A percentile compares a stretch with the other conserved stretches of the same genome.
These are phyloP conservation scores for Drosophila yakuba DNA, from an alignment of 1,140 invertebrate genomes.

Conservation along the genomic window DNA sequence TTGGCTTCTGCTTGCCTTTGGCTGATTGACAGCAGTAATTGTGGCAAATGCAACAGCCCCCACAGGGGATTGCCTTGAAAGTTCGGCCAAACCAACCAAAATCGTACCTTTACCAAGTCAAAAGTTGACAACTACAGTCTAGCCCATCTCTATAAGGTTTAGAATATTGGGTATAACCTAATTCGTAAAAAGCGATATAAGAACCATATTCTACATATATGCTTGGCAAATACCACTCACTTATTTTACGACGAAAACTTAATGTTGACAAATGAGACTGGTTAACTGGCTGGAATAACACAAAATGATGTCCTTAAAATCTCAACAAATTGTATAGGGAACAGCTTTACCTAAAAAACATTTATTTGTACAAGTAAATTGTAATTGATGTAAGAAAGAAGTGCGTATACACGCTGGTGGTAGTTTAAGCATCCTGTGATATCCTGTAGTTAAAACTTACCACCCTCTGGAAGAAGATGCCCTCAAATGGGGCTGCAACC, in stretches of 20 bases:
- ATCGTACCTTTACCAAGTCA: background rate
- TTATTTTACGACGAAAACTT: too few relatives aligned
- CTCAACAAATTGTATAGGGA: too few relatives aligned
- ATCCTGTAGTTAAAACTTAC: conserved; percentile 6
- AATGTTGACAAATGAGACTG: too few relatives aligned
- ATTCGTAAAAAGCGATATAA: too few relatives aligned
- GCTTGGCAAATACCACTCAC: too few relatives aligned
- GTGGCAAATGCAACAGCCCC: conserved; percentile 12
- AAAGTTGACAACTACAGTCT: too few relatives aligned
- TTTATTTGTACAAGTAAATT: background rate
- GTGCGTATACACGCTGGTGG: conserved; percentile 1
- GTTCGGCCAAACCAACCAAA: background rate
- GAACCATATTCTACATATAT: too few relatives aligned
- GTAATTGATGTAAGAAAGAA: background rate
- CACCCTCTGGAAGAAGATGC: conserved; percentile 5
- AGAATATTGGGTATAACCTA: too few relatives aligned
- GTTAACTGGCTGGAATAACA: too few relatives aligned
- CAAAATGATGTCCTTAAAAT: too few relatives aligned
- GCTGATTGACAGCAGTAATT: conserved; percentile 43
- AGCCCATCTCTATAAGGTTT: too few relatives aligned
- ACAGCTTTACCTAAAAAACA: background rate
- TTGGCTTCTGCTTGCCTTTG: conserved; percentile 30
- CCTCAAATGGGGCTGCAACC: conserved; percentile 31
- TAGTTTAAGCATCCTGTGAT: background rate
- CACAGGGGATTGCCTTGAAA: background rate